Evolutionary conservation across 2,797 vertebrate genomes (phyloP).

Genomic region (Scomberomorus guttatus): DNA sequence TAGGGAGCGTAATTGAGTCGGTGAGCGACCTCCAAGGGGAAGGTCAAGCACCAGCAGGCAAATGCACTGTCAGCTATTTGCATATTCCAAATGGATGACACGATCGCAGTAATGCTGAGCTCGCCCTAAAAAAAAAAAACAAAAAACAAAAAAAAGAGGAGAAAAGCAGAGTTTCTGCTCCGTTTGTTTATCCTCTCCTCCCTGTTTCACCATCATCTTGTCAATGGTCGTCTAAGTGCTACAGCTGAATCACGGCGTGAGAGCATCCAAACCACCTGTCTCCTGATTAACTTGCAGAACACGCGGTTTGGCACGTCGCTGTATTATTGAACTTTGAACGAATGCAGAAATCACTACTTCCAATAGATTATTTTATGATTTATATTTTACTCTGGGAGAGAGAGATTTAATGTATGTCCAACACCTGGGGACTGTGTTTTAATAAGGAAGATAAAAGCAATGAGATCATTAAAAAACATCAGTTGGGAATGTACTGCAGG

Average conservation of each 20-base stretch:
- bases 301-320: conserved; percentile 58
- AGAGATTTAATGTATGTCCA: conserved; percentile 23
- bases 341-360: conserved; percentile 51
- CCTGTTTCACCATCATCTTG: conserved; percentile 53
- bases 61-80: conserved; percentile 89
- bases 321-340: conserved; percentile 38
- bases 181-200: conserved; percentile 55
- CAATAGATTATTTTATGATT: conserved; percentile 38
- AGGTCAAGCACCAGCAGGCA: conserved; percentile 90
- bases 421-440: conserved; percentile 45
- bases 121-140: conserved; percentile 50
- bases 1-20: conserved; percentile 89
- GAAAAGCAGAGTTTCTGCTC: conserved; percentile 52
- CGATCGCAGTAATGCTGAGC: conserved; percentile 80
- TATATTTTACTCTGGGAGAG: conserved; percentile 38
- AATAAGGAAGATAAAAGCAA: conserved; percentile 57
- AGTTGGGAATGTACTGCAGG: conserved; percentile 43
- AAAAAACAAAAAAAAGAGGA: conserved; percentile 23
- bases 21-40: conserved; percentile 88
- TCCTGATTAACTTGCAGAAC: conserved; percentile 65
- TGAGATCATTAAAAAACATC: conserved; percentile 55
- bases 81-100: conserved; percentile 88
- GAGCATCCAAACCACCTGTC: conserved; percentile 79
- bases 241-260: conserved; percentile 81
- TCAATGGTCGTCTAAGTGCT: conserved; percentile 67